Evolutionary conservation across 1,140 invertebrate genomes (phyloP).

Genomic region (Ceratina calcarata): DNA sequence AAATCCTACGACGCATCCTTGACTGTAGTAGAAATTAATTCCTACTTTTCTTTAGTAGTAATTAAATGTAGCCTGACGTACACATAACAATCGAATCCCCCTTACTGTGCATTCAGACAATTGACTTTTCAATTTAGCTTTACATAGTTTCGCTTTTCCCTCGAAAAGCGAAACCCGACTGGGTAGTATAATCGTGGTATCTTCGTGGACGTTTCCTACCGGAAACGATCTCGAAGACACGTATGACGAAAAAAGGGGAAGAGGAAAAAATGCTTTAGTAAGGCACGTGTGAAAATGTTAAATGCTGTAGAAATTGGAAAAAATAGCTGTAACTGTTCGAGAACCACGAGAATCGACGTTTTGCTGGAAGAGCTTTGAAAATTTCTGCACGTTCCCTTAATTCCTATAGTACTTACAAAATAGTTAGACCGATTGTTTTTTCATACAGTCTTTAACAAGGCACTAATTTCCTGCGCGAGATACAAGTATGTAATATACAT

Average conservation of each 20-base stretch:
- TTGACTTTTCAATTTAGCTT: not conserved
- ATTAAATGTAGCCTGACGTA: not conserved
- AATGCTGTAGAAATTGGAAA: constrained; percentile 11
- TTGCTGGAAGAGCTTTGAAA: constrained; percentile 1
- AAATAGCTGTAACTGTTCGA: not conserved
- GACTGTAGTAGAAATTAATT: not conserved
- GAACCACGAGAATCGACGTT: not conserved
- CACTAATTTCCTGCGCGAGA: constrained; percentile 20
- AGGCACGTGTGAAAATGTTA: constrained; percentile 20
- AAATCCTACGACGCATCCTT: not conserved
- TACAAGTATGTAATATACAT: not conserved
- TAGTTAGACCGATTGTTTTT: constrained; percentile 38
- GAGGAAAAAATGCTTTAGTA: constrained; percentile 3
- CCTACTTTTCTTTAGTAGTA: not conserved
- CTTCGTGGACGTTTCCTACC: constrained; percentile 27
- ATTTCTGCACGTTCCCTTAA: constrained; percentile 29
- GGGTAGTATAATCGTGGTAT: not conserved
- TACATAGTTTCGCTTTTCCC: constrained; percentile 31
- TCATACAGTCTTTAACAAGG: constrained; percentile 43
- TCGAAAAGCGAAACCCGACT: constrained; percentile 29
- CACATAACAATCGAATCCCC: constrained; percentile 20
- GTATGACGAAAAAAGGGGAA: not conserved
- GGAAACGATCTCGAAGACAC: constrained; percentile 38
- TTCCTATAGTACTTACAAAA: not conserved
- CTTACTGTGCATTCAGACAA: constrained; percentile 19